A percentile compares a stretch with the other conserved stretches of the same genome.
phyloP scores from a whole-genome alignment of 2,113 vertebrate species.

The Tragelaphus scriptus region DNA sequence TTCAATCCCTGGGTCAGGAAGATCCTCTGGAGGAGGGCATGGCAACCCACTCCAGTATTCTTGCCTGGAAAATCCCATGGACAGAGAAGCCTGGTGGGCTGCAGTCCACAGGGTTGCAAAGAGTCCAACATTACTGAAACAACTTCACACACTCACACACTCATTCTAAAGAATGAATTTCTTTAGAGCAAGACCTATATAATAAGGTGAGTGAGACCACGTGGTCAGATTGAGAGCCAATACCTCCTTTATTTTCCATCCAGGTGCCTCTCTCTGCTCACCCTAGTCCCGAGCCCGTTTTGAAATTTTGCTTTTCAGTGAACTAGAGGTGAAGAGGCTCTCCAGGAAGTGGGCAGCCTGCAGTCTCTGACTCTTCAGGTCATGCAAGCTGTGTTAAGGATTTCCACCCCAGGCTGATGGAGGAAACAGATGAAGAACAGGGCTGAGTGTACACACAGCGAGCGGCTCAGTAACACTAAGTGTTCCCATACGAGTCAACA shows the following conservation, averaged over 20 bases:
- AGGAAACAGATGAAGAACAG: background rate
- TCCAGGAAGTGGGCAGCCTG: accelerated
- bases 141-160: background rate
- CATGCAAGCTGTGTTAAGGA: background rate
- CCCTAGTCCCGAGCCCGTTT: background rate
- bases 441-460: background rate
- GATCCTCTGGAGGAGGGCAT: background rate
- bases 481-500: too few relatives aligned
- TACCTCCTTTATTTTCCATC: background rate
- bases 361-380: accelerated
- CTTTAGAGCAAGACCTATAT: background rate
- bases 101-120: background rate
- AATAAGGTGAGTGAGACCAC: accelerated
- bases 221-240: accelerated
- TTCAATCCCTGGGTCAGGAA: background rate
- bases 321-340: background rate
- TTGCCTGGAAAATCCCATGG: background rate
- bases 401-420: background rate
- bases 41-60: background rate
- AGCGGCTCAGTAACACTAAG: background rate
- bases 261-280: background rate
- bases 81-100: background rate
- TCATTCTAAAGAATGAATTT: background rate
- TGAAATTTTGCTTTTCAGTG: background rate
- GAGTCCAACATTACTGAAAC: background rate